Evolutionary conservation across 2,888 invertebrate species (phyloP).

Genomic region (Phaedon cochleariae): DNA sequence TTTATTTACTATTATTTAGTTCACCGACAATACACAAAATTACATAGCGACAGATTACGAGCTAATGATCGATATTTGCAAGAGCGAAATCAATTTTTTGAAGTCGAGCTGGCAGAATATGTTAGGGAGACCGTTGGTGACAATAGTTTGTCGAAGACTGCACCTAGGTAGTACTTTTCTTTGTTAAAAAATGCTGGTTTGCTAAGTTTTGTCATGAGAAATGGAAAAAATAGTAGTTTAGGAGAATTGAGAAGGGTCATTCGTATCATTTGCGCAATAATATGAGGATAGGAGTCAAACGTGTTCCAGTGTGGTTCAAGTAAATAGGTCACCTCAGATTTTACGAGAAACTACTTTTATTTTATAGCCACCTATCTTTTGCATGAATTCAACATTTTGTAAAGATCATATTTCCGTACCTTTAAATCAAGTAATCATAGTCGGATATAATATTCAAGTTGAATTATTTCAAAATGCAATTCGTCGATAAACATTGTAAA

Average conservation of each 20-base stretch:
- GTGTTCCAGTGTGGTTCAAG: too few species aligned
- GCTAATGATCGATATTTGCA: slow-evolving; percentile 96
- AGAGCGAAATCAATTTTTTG: slow-evolving; percentile 96
- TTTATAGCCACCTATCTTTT: too few species aligned
- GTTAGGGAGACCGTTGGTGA: slow-evolving; percentile 94
- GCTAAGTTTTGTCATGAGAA: slow-evolving; percentile 7
- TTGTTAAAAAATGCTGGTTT: neutral
- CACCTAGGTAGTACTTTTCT: slow-evolving; percentile 78
- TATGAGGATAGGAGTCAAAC: too few species aligned
- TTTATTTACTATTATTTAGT: slow-evolving; percentile 69
- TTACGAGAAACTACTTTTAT: too few species aligned
- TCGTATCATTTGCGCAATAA: neutral
- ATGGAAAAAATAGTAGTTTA: slow-evolving; percentile 6
- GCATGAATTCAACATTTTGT: too few species aligned
- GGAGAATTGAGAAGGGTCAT: neutral
- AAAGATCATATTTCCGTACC: too few species aligned
- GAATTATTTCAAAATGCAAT: too few species aligned
- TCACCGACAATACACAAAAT: slow-evolving; percentile 97
- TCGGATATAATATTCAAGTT: too few species aligned
- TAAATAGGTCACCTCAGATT: too few species aligned
- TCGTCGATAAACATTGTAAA: too few species aligned
- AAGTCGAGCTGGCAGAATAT: slow-evolving; percentile 98
- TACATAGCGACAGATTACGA: slow-evolving; percentile 98
- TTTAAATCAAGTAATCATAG: too few species aligned
- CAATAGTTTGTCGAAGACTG: slow-evolving; percentile 86